phyloP scores from a whole-genome alignment of 1,140 invertebrate genomes.

The Tetraneura akinire region DNA sequence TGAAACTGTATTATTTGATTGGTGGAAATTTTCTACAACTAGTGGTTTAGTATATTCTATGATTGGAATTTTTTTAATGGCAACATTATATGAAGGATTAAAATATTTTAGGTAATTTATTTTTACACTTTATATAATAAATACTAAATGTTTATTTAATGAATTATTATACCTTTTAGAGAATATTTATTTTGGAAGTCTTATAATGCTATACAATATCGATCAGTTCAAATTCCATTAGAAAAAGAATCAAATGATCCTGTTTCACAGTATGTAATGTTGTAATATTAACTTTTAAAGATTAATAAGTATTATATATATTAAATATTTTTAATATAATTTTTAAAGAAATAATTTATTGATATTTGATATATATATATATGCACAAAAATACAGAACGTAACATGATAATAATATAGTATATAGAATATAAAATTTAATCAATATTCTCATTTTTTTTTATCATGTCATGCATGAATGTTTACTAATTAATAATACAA shows the following conservation, averaged over 20 bases:
- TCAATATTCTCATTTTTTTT: too few relatives aligned
- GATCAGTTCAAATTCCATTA: conserved; percentile 72
- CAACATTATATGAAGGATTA: conserved; percentile 84
- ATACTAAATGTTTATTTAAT: background rate
- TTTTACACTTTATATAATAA: background rate
- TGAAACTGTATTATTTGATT: conserved; percentile 76
- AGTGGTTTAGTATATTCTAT: conserved; percentile 79
- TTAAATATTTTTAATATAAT: too few relatives aligned
- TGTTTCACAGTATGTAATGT: conserved; percentile 55
- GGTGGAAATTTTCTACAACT: conserved; percentile 74
- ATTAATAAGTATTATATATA: too few relatives aligned
- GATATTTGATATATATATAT: too few relatives aligned
- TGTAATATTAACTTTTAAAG: too few relatives aligned
- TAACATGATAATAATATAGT: too few relatives aligned
- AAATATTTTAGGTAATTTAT: conserved; percentile 75
- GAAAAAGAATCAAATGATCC: conserved; percentile 66
- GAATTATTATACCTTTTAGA: conserved; percentile 57
- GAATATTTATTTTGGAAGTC: conserved; percentile 83
- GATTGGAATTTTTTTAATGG: conserved; percentile 82
- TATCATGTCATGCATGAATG: too few relatives aligned
- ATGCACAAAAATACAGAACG: too few relatives aligned
- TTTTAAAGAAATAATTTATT: too few relatives aligned
- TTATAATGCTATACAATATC: conserved; percentile 69
- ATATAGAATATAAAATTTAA: too few relatives aligned
- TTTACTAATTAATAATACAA: too few relatives aligned